Percentiles rank a stretch among this genome's conserved stretches.
phyloP scores from a whole-genome alignment of 64 coral and sea anemone genomes.

The Stichodactyla helianthus region DNA sequence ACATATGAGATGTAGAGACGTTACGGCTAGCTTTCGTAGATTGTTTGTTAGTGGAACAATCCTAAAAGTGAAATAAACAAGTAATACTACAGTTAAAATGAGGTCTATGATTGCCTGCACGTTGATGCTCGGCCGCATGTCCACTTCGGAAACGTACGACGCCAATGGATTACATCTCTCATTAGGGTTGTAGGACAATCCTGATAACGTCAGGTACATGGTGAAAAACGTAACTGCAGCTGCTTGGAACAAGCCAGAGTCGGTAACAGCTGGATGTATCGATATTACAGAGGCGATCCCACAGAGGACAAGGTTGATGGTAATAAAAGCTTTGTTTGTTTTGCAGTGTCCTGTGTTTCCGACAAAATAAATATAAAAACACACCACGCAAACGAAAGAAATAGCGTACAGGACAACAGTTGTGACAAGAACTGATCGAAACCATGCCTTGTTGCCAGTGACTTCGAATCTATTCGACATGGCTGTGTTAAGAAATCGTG shows the following conservation, averaged over 20 bases:
- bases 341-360: constrained; percentile 46
- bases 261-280: constrained; percentile 76
- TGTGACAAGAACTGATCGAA: constrained; percentile 31
- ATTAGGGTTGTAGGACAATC: constrained; percentile 86
- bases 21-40: constrained; percentile 34
- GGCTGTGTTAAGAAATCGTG: constrained; percentile 43
- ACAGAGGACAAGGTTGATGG: constrained; percentile 80
- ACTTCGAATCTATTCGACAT: constrained; percentile 41
- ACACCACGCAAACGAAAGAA: constrained; percentile 43
- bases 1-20: constrained; percentile 33
- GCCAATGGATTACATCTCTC: constrained; percentile 90
- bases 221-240: constrained; percentile 58
- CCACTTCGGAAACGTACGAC: constrained; percentile 74
- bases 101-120: constrained; percentile 86
- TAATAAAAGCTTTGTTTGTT: constrained; percentile 90
- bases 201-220: constrained; percentile 77
- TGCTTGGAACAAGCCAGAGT: constrained; percentile 71
- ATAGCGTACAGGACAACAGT: constrained; percentile 58
- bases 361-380: constrained; percentile 79
- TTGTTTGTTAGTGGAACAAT: constrained; percentile 40
- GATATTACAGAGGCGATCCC: constrained; percentile 63
- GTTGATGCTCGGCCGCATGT: constrained; percentile 91
- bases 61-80: constrained; percentile 83
- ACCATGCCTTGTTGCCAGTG: constrained; percentile 63
- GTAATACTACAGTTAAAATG: constrained; percentile 29